Evolutionary conservation across 2,888 invertebrate genomes (phyloP), one percentile per base, ranked within the genome.

Genomic region (Caenorhabditis auriculariae): DNA sequence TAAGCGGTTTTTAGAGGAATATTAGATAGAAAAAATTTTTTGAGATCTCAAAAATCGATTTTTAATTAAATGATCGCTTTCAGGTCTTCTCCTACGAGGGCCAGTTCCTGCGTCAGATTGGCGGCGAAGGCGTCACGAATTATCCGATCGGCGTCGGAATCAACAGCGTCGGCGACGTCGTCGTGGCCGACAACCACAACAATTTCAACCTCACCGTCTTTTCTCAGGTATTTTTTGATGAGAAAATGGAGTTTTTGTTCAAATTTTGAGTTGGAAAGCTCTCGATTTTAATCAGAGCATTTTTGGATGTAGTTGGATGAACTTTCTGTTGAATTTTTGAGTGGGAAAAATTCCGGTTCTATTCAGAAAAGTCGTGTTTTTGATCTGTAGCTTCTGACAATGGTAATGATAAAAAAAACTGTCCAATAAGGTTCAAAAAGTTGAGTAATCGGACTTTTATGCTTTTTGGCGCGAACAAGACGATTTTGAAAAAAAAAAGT

Each of bases 141-240:
- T 98, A 96, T 84, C 98, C 98, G 2, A 98, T 98, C 74, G 96
- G 96, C 19, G 98, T 98, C 5, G 96, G 96, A 70, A 96, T 98
- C 82, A 96, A 95, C 84, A 89, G 91, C 4, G 89, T 90, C 54
- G 96, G 95, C 32, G 95, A 96, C 84, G 94, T 98, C 69, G 87
- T 98, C 69, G 94, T 98, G 74, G 96, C 96, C 48, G 98, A 98
- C 86, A 98, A 98, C 86, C 98, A 98, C 85, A 98, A 98, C 87
- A 98, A 98, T 85, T 98, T 98, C 87, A 98, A 98, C 84, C 86
- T 98, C 84, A 96, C 96, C 80, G 93, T 96, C 84, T 98, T 98
- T 87, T 82, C 73, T 27, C 81, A 95, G 85, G 95, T 95, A 82
- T 93, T 50, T 56, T 29, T 9, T 28, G 12, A n/a, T n/a, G n/a